phyloP scores from a whole-genome alignment of 2,797 vertebrate genomes.

The Leptoclinus maculatus region DNA sequence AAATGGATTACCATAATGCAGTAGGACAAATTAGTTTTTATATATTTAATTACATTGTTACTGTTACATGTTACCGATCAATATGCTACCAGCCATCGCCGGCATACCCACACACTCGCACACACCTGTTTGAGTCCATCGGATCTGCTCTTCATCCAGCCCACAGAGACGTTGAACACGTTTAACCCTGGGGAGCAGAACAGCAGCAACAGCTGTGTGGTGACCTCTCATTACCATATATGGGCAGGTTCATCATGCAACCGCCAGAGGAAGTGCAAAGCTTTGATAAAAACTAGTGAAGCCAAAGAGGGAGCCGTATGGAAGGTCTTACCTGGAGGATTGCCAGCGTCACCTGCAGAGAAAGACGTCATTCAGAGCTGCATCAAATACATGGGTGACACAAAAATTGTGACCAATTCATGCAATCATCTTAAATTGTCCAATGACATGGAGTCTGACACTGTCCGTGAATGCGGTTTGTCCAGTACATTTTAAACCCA shows the following conservation, averaged over 20 bases:
- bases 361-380: slow-evolving; percentile 35
- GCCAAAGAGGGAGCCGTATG: background rate
- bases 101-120: background rate
- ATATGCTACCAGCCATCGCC: background rate
- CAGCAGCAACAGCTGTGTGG: slow-evolving; percentile 28
- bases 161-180: slow-evolving; percentile 84
- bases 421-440: no score
- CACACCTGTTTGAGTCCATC: slow-evolving; percentile 76
- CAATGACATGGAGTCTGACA: no score
- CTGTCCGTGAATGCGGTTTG: background rate
- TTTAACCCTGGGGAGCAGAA: slow-evolving; percentile 81
- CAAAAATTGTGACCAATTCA: no score
- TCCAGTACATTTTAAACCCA: background rate
- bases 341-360: slow-evolving; percentile 83
- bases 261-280: slow-evolving; percentile 6
- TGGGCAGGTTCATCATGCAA: slow-evolving; percentile 20
- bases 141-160: slow-evolving; percentile 64
- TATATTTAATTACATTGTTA: background rate
- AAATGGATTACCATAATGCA: background rate
- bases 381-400: background rate
- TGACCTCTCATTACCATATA: slow-evolving; percentile 15
- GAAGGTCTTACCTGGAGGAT: slow-evolving; percentile 85
- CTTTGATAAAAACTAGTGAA: slow-evolving; percentile 5
- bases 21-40: background rate
- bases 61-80: background rate